Base-by-base conservation (phyloP, 1,140 invertebrate species). In the Musca domestica region DNA sequence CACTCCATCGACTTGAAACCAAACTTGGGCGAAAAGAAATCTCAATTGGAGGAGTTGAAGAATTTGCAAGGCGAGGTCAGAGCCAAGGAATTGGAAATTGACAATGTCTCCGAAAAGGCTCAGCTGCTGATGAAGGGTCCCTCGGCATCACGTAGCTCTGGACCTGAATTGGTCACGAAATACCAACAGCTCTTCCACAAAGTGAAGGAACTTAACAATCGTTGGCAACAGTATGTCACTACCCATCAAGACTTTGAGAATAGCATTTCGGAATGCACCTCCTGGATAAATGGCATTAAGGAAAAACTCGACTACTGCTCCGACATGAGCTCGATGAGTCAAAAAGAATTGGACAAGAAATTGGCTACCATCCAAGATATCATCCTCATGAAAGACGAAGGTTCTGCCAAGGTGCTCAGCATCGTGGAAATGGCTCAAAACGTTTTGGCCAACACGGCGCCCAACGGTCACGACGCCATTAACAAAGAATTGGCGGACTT, bases 31-130 rank as follows among this genome's bases (percentile, higher is more conserved):
- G 92, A 95, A 72, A 98, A 98, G 82, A 90, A 93, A 77, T 84
- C 89, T 15, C 93, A 96, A 72, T 84, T 95, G 15, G 92, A 95
- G 66, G 86, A 87, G 67, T 84, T 98, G 19, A 86, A 93, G 81
- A 84, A 83, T 22, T 82, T 96, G 15, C 94, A 96, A 84, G 94
- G 94, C 54, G 93, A 96, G 84, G 89, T 97, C 6, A 84, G 91
- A 46, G 92, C 93, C 1, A 95, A 95, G 77, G 95, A 97, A 84
- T 80, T 95, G 27, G 95, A 98, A 83, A 94, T 98, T 68, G 95
- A 98, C 75, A 89, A 91, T 58, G 90, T 97, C 0, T 95, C 92
- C 17, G 95, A 98, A 81, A 90, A 91, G 71, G 92, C 93, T 5
- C 94, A 98, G 78, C 87, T 91, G 67, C 78, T 96, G 2, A 88